Evolutionary conservation across 2,888 invertebrate genomes (phyloP), one percentile per base, ranked within the genome.

Genomic region (Microctonus brassicae): DNA sequence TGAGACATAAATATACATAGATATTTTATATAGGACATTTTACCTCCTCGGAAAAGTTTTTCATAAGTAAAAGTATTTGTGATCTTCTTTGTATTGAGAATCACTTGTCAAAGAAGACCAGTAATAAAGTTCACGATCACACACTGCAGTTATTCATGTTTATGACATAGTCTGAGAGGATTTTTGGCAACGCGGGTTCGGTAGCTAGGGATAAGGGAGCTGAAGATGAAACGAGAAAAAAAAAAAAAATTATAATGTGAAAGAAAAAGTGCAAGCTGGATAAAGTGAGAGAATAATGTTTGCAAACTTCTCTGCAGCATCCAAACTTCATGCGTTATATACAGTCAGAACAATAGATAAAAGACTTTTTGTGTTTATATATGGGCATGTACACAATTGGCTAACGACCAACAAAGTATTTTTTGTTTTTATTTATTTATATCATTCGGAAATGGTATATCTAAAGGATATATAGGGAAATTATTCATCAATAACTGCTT

Each of bases 81-180:
- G 53, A 60, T 69, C n/a, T 64, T 17, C 64, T 26, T 64, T 34
- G 69, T 69, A 10, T 34, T 29, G 33, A 36, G 17, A 22, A 34
- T 34, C 11, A 47, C 47, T 47, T 47, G 47, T 47, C 47, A 61
- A 60, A 60, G 33, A 65, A 70, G 61, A 66, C 60, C 42, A 52
- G 57, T 71, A 71, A 71, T 71, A 71, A 71, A 67, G 71, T 71
- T 67, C 55, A 71, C 71, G 67, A 71, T 71, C 53, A 66, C 53
- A n/a, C 29, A 3, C 60, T 13, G n/a, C 24, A 29, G 24, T 66
- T 67, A 66, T 67, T 61, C 67, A 67, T 17, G 66, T 61, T 71
- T 71, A 71, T 71, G 66, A 66, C 71, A 65, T 67, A 52, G 66
- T 67, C 61, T 66, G 66, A 62, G 67, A 17, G 62, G 61, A 55